Base-by-base conservation (phyloP, 1,140 invertebrate genomes). In the Orius insidiosus region DNA sequence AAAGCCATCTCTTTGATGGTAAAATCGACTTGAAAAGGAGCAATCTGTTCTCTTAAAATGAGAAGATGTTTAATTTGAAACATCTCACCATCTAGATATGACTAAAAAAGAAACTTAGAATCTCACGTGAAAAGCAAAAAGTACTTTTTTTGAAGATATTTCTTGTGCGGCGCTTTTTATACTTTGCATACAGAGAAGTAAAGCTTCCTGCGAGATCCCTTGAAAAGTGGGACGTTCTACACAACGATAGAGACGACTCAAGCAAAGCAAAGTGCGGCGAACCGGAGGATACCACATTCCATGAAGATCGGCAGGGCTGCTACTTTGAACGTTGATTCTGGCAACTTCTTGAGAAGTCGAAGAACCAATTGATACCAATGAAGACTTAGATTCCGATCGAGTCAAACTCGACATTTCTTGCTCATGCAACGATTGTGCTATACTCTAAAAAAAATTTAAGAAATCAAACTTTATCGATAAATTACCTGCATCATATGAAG, bases 281-380 rank as follows among this genome's bases (percentile, higher is more conserved):
- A 98, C 89, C 0, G 88, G 94, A 0, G 95, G 95, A 68, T 97
- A 98, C 95, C 95, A 99, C 90, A 98, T 95, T 1, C 94, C 95
- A 65, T 98, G 95, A 6, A 97, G 66, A 69, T 98, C 94, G 15
- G 93, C 92, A 0, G 90, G 87, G 44, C 47, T 49, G 9, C 32
- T 44, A 8, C 18, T 32, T 18, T 10, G 32, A 14, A 6, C 37
- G 15, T 67, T 75, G 34, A 77, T 72, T 39, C 65, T 65, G 8
- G 72, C 72, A 1, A 76, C 74, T 62, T 80, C 77, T 60, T 76
- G 73, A 33, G 64, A 67, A 19, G 65, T 63, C n/a, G 65, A 66
- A n/a, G 75, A 78, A 6, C 70, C 67, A 30, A 71, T 62, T 1
- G 79, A 83, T 10, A 69, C 61, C 53, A 79, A 63, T 0, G 79